phyloP scores from a whole-genome alignment of 2,797 vertebrate genomes.

The Sciaenops ocellatus region DNA sequence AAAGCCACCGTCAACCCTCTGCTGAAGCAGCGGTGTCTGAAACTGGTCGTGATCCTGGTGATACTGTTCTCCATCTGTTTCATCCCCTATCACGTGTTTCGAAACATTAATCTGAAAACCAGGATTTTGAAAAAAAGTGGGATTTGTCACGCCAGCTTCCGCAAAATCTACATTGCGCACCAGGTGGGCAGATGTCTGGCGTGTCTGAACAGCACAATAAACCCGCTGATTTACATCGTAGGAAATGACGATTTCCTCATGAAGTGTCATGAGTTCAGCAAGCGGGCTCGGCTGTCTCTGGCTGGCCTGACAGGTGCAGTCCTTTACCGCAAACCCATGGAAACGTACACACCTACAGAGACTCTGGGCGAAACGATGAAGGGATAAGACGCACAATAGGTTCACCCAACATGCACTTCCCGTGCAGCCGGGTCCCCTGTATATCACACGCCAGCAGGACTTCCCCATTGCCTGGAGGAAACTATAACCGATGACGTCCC shows the following conservation, averaged over 20 bases:
- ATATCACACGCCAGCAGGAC: neutral
- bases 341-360: neutral
- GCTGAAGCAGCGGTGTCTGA: constrained; percentile 84
- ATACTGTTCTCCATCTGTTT: constrained; percentile 88
- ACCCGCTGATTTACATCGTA: constrained; percentile 87
- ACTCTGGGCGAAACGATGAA: neutral
- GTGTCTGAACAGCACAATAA: constrained; percentile 87
- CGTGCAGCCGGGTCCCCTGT: neutral
- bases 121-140: constrained; percentile 71
- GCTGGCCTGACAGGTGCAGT: constrained; percentile 8
- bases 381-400: neutral
- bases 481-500: neutral
- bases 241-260: constrained; percentile 80
- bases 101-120: constrained; percentile 84
- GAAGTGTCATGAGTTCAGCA: constrained; percentile 51
- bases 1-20: constrained; percentile 74
- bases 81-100: constrained; percentile 87
- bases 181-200: constrained; percentile 86
- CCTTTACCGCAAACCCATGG: constrained; percentile 36
- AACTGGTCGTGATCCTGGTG: constrained; percentile 81
- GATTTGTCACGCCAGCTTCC: constrained; percentile 63
- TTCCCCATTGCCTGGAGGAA: neutral
- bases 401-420: neutral
- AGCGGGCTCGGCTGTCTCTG: constrained; percentile 53
- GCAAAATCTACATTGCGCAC: constrained; percentile 82